A percentile compares a stretch with the other conserved stretches of the same genome.
phyloP scores from a whole-genome alignment of 2,113 vertebrate genomes.

The Etia nguti region DNA sequence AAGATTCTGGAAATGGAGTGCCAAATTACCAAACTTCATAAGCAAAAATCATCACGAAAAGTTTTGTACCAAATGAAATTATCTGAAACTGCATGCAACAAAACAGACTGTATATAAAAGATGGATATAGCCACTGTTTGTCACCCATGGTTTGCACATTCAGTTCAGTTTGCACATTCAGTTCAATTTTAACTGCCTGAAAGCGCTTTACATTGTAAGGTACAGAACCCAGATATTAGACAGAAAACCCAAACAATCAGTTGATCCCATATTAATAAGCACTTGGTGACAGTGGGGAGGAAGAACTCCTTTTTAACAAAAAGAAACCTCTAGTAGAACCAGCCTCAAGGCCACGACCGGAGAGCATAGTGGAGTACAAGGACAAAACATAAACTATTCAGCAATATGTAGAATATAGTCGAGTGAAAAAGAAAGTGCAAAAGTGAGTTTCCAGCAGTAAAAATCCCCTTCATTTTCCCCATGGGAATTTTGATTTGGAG shows the following conservation, averaged over 20 bases:
- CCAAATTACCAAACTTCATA: slow-evolving; percentile 16
- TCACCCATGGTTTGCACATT: neutral
- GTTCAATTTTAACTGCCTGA: neutral
- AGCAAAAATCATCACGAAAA: neutral
- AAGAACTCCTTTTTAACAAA: neutral
- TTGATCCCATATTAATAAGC: neutral
- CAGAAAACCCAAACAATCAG: neutral
- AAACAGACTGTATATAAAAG: neutral
- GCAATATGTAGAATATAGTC: too few relatives aligned
- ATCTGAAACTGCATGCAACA: neutral
- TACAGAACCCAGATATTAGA: neutral
- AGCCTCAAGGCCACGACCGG: neutral
- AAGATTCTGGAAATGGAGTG: neutral
- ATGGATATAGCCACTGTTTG: neutral
- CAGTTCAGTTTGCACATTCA: neutral
- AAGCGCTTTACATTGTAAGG: neutral
- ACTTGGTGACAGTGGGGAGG: neutral
- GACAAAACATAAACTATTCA: neutral
- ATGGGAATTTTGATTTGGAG: neutral
- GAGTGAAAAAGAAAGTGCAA: neutral
- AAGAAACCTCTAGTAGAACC: neutral
- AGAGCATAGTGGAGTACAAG: neutral
- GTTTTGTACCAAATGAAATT: neutral
- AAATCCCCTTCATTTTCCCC: neutral
- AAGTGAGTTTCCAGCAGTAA: neutral